phyloP scores from a whole-genome alignment of 2,797 vertebrate species.

The Coreius guichenoti region DNA sequence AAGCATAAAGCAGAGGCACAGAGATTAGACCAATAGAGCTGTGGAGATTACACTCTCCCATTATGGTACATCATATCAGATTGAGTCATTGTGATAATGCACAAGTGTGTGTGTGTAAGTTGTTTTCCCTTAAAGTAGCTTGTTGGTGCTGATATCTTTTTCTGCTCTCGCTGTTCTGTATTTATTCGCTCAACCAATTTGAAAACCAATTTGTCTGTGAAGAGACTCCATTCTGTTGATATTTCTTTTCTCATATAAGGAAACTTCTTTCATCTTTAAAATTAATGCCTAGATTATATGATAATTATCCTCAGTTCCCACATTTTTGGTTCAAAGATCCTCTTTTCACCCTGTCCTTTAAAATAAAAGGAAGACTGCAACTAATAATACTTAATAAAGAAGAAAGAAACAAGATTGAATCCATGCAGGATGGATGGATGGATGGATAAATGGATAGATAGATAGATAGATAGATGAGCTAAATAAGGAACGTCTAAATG shows the following conservation, averaged over 20 bases:
- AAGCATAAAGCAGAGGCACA: conserved; percentile 76
- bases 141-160: conserved; percentile 13
- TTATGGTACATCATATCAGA: conserved; percentile 76
- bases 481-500: neutral
- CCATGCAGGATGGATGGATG: neutral
- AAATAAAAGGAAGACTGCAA: conserved; percentile 15
- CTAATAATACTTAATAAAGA: neutral
- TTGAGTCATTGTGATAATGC: conserved; percentile 64
- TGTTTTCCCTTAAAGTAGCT: conserved; percentile 32
- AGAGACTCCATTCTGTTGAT: conserved; percentile 27
- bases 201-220: conserved; percentile 4
- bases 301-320: conserved; percentile 32
- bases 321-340: neutral
- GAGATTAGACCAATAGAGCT: conserved; percentile 76
- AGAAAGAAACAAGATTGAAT: neutral
- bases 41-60: conserved; percentile 77
- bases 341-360: conserved; percentile 4
- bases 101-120: conserved; percentile 20
- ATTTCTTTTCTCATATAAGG: neutral
- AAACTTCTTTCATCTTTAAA: conserved; percentile 40
- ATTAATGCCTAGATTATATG: conserved; percentile 20
- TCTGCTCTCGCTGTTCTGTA: neutral
- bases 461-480: neutral
- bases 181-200: conserved; percentile 39
- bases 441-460: neutral